Base-by-base conservation (phyloP, 2,113 vertebrate species). In the Misgurnus mizolepis region DNA sequence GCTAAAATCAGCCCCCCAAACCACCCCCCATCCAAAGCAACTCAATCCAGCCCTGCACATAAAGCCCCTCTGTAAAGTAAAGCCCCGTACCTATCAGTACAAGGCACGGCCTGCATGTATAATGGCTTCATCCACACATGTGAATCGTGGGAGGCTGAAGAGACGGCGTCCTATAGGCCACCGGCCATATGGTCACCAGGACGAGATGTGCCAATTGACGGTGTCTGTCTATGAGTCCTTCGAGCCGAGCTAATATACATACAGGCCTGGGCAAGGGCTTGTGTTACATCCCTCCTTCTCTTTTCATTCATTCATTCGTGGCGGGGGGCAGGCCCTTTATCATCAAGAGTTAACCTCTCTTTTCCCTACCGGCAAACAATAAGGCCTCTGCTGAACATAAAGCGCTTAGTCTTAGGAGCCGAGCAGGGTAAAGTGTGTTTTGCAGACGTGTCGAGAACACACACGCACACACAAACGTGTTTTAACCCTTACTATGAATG, bases 161-260 rank as follows among this genome's bases (percentile, higher is more conserved):
- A 88, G 90, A 87, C 78, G 87, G 72, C 22, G 80, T 85, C 89
- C 91, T 91, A 90, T 93, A 91, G 89, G 89, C 89, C 91, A 86
- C 85, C 80, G 83, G 90, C 92, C 95, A 95, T 94, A 95, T 95
- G 95, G 90, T 87, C 81, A 85, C 86, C 91, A 92, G 86, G 79
- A 89, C 87, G 87, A 61, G 87, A 89, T 81, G 88, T 88, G 85
- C 87, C 88, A 90, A 93, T 91, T 92, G 92, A 94, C 90, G 90
- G 89, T 93, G 92, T 94, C 92, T 92, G 89, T 90, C 80, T 86
- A 75, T 87, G 71, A 85, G 90, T 87, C 84, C 71, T 58, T 87
- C 89, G 69, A 64, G 81, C 80, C 88, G 81, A 84, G 86, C 77
- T 89, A 91, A 92, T 88, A 91, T 89, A 93, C 92, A 93, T 87